Conservation (phyloP, 2,797 vertebrate genomes). For the Leptodactylus fallax region DNA sequence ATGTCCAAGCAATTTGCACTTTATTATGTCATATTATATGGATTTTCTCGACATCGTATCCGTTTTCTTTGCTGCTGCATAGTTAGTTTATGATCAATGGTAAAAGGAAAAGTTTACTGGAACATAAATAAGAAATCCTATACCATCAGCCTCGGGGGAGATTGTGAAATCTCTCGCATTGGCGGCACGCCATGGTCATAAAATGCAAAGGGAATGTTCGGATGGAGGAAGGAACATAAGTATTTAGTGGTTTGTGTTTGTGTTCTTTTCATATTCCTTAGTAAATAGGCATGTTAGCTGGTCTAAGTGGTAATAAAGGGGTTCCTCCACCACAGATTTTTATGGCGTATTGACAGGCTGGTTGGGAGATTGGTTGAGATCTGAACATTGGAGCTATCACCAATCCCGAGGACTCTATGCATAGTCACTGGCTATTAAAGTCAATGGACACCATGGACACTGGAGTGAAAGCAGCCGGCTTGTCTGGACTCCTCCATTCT, state of each 20-base stretch:
- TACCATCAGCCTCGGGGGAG: constrained; percentile 1
- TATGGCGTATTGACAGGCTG: too few species aligned
- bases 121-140: constrained; percentile 44
- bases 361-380: too few species aligned
- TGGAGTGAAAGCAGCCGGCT: too few species aligned
- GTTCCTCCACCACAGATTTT: too few species aligned
- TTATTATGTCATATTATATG: neutral
- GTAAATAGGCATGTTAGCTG: neutral
- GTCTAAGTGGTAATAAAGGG: too few species aligned
- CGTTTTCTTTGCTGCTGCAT: constrained; percentile 14
- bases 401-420: too few species aligned
- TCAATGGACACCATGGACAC: too few species aligned
- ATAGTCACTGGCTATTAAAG: too few species aligned
- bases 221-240: constrained; percentile 3
- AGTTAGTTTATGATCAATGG: constrained; percentile 37
- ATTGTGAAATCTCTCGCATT: neutral
- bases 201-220: constrained; percentile 8
- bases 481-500: too few species aligned
- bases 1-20: neutral
- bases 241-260: neutral
- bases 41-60: constrained; percentile 3
- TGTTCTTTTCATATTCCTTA: neutral
- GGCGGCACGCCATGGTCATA: constrained; percentile 22
- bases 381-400: too few species aligned
- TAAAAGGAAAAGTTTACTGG: constrained; percentile 41